These are phyloP conservation scores for Stenchaetothrips biformis DNA, from an alignment of 2,888 invertebrate species.

Conservation along the genomic window DNA sequence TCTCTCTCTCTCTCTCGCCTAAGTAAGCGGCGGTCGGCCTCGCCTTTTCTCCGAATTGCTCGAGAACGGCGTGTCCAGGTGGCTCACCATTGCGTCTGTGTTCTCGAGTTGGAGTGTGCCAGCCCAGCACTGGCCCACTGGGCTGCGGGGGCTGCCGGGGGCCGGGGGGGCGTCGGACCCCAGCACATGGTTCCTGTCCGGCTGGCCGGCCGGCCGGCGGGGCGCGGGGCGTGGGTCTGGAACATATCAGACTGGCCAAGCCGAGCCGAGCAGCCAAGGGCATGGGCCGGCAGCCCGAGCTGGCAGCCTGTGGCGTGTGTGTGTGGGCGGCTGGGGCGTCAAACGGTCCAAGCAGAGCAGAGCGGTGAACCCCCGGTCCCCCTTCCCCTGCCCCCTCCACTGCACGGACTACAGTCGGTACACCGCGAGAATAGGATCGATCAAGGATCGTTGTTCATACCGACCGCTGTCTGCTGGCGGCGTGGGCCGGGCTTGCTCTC, in stretches of 20 bases:
- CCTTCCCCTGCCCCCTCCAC: background rate
- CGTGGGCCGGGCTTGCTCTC: too few species aligned
- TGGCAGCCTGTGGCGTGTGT: background rate
- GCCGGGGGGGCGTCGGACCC: background rate
- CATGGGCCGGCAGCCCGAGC: background rate
- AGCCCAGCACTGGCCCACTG: background rate
- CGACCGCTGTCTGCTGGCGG: too few species aligned
- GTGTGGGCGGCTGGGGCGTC: too few species aligned
- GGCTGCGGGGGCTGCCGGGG: too few species aligned
- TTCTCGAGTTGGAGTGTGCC: background rate
- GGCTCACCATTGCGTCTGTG: background rate
- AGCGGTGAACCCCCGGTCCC: background rate
- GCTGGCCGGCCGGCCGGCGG: background rate
- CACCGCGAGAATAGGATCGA: too few species aligned
- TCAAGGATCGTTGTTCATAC: too few species aligned
- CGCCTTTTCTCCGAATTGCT: too few species aligned
- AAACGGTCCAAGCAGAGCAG: too few species aligned
- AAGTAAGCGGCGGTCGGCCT: too few species aligned
- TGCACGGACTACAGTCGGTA: too few species aligned
- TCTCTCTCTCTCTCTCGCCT: background rate
- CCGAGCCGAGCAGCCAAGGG: background rate
- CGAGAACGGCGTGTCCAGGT: too few species aligned
- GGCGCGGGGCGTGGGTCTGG: background rate
- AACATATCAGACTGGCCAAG: background rate
- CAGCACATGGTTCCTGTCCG: background rate